Conservation (phyloP, 2,797 vertebrate species). For the Peromyscus attwateri region DNA sequence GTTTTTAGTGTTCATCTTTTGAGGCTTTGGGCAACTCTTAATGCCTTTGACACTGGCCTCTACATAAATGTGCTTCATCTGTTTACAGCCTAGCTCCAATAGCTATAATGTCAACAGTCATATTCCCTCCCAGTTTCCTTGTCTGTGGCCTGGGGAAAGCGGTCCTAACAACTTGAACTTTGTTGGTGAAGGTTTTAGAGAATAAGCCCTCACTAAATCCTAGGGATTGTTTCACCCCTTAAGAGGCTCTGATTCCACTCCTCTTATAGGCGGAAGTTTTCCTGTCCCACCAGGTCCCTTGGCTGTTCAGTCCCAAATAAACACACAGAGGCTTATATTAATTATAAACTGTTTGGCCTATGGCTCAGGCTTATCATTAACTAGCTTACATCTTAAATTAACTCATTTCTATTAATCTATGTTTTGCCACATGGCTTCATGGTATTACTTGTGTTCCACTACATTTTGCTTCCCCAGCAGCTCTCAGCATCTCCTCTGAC, state of each 20-base stretch:
- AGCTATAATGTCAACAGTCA: not conserved
- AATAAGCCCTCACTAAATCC: not conserved
- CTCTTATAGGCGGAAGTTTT: not conserved
- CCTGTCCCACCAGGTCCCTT: too few relatives aligned
- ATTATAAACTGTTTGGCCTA: too few relatives aligned
- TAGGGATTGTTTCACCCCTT: not conserved
- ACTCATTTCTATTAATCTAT: too few relatives aligned
- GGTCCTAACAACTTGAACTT: not conserved
- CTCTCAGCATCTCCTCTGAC: too few relatives aligned
- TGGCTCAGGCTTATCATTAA: too few relatives aligned
- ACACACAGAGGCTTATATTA: too few relatives aligned
- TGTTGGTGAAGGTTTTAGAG: not conserved
- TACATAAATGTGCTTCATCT: not conserved
- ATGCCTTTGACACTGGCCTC: not conserved
- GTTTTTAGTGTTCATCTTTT: not conserved
- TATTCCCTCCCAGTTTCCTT: not conserved
- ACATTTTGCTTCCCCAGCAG: too few relatives aligned
- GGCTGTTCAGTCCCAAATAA: too few relatives aligned
- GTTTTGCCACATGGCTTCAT: too few relatives aligned
- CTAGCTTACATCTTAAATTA: too few relatives aligned
- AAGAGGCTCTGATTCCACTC: not conserved
- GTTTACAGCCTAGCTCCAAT: not conserved
- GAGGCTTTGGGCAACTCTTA: not conserved
- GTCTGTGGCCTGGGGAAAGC: not conserved
- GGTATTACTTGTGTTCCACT: too few relatives aligned